Conservation (phyloP, 2,888 invertebrate genomes). For the Drosophila fungiperda region DNA sequence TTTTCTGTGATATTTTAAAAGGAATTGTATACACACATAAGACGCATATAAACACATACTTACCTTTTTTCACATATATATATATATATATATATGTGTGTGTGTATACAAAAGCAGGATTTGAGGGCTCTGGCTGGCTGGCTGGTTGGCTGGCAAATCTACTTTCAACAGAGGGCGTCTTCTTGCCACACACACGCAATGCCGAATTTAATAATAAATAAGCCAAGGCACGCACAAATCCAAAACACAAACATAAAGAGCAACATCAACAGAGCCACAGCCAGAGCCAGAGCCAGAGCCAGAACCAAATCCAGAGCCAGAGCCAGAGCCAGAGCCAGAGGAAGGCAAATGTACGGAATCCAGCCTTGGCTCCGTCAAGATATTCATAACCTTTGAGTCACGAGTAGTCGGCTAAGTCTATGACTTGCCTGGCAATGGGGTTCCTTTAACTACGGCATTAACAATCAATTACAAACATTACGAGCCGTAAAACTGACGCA, state of each 20-base stretch:
- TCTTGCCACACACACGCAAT: constrained; percentile 47
- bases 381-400: constrained; percentile 33
- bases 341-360: constrained; percentile 8
- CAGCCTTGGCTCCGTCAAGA: constrained; percentile 8
- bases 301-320: not conserved
- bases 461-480: constrained; percentile 72
- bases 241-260: constrained; percentile 20
- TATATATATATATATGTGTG: not conserved
- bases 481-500: constrained; percentile 71
- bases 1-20: constrained; percentile 51
- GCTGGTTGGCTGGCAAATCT: not conserved
- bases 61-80: not conserved
- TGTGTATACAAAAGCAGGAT: constrained; percentile 1
- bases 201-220: constrained; percentile 60
- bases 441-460: constrained; percentile 68
- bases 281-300: constrained; percentile 1
- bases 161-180: constrained; percentile 12
- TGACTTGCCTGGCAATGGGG: constrained; percentile 23
- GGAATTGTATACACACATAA: constrained; percentile 37
- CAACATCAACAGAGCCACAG: constrained; percentile 1
- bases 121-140: not conserved
- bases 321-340: constrained; percentile 5
- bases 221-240: constrained; percentile 57
- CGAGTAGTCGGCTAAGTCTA: not conserved
- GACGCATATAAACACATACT: not conserved